A percentile compares a stretch with the other conserved stretches of the same genome.
These are phyloP conservation scores for Myocastor coypus DNA, from an alignment of 2,113 vertebrate species.

Conservation along the genomic window DNA sequence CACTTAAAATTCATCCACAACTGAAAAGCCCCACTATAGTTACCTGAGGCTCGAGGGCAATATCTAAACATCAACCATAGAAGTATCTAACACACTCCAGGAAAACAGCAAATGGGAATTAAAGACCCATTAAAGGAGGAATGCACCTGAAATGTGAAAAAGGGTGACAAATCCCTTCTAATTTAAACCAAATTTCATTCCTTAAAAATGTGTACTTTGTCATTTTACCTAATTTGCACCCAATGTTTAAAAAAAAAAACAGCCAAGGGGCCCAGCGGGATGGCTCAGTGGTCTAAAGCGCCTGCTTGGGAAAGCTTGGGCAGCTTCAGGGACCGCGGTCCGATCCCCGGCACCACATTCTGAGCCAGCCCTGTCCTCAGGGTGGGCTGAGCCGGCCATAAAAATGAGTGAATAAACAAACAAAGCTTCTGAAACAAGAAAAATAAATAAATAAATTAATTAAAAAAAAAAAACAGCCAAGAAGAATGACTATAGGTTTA, in stretches of 20 bases:
- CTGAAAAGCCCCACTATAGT: neutral
- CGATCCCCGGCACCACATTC: no score
- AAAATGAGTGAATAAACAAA: no score
- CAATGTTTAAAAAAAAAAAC: neutral
- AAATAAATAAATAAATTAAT: no score
- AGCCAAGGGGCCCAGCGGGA: no score
- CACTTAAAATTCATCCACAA: neutral
- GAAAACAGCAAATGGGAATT: neutral
- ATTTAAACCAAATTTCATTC: conserved; percentile 5
- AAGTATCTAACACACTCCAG: neutral
- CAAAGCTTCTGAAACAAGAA: no score
- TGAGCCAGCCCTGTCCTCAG: no score
- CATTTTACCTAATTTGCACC: conserved; percentile 43
- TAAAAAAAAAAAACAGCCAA: conserved; percentile 33
- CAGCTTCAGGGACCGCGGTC: no score
- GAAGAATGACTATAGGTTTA: neutral
- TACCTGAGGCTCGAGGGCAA: no score
- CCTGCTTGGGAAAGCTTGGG: no score
- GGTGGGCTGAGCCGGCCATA: no score
- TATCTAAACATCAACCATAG: neutral
- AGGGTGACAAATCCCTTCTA: neutral
- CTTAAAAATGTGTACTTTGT: neutral
- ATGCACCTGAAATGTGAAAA: neutral
- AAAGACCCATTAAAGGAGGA: neutral
- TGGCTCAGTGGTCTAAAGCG: no score